Percentiles rank a stretch among this genome's conserved stretches.
These are phyloP conservation scores for Genyomyrus donnyi DNA, from an alignment of 2,113 vertebrate genomes.

Conservation along the genomic window DNA sequence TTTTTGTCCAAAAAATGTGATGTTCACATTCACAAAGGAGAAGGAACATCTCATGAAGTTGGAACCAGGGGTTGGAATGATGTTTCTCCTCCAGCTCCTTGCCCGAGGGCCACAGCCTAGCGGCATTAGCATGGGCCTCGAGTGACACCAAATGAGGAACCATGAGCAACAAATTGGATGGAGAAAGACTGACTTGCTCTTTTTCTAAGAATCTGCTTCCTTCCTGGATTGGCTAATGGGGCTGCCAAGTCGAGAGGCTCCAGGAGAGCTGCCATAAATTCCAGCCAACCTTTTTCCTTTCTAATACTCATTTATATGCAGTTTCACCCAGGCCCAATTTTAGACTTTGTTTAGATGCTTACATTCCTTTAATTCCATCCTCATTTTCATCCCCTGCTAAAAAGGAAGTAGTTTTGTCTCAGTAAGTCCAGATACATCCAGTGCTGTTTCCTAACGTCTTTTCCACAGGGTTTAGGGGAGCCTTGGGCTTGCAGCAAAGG, in stretches of 20 bases:
- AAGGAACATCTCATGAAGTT: background rate
- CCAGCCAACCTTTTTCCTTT: background rate
- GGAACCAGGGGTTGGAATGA: background rate
- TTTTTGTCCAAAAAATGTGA: background rate
- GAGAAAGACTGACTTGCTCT: background rate
- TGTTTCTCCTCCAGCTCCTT: background rate
- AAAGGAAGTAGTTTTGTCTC: background rate
- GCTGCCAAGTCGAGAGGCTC: background rate
- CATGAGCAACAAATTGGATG: background rate
- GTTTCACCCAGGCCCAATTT: background rate
- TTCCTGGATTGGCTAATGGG: background rate
- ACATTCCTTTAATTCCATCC: background rate
- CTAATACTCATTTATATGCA: background rate
- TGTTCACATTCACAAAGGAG: background rate
- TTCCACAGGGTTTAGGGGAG: background rate
- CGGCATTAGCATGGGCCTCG: background rate
- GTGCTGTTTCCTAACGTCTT: background rate
- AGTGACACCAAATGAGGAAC: background rate
- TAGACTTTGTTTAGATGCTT: background rate
- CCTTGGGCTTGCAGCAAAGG: background rate
- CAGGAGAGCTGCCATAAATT: background rate
- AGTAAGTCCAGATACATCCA: background rate
- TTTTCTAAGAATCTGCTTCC: background rate
- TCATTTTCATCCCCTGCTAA: background rate
- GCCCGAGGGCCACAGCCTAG: background rate